Evolutionary conservation across 2,888 invertebrate species (phyloP).

Genomic region (Oscheius onirici): DNA sequence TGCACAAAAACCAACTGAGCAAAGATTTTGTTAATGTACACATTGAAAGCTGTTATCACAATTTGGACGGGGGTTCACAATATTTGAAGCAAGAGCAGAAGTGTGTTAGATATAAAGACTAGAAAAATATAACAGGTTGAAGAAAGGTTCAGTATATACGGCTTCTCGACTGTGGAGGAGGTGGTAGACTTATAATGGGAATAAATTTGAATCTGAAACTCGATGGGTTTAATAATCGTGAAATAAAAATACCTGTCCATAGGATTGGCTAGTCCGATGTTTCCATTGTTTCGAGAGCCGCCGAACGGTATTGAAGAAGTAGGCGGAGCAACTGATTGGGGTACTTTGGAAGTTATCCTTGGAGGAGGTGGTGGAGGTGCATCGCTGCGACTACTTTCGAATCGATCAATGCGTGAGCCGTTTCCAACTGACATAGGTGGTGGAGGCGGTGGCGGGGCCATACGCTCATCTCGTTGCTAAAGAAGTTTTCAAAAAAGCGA

Average conservation of each 20-base stretch:
- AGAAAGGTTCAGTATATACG: neutral
- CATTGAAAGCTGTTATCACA: neutral
- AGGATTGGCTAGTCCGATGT: neutral
- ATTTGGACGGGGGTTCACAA: neutral
- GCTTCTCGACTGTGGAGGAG: constrained; percentile 39
- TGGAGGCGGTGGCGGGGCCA: constrained; percentile 28
- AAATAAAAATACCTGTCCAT: constrained; percentile 13
- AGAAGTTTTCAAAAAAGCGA: too few relatives aligned
- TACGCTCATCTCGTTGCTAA: constrained; percentile 18
- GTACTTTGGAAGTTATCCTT: constrained; percentile 30
- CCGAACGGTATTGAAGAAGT: neutral
- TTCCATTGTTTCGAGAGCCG: neutral
- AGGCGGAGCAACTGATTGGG: neutral
- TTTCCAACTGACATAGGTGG: constrained; percentile 27
- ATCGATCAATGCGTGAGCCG: too few relatives aligned
- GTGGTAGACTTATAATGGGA: constrained; percentile 48
- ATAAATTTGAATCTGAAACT: constrained; percentile 53
- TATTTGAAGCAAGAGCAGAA: neutral
- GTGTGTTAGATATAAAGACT: neutral
- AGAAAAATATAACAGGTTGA: neutral
- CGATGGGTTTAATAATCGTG: neutral
- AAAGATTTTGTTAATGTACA: neutral
- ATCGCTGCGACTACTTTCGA: constrained; percentile 3
- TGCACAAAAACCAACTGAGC: neutral
- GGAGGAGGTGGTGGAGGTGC: constrained; percentile 35